Conservation (phyloP, 2,113 vertebrate species). For the Cottus gobio region DNA sequence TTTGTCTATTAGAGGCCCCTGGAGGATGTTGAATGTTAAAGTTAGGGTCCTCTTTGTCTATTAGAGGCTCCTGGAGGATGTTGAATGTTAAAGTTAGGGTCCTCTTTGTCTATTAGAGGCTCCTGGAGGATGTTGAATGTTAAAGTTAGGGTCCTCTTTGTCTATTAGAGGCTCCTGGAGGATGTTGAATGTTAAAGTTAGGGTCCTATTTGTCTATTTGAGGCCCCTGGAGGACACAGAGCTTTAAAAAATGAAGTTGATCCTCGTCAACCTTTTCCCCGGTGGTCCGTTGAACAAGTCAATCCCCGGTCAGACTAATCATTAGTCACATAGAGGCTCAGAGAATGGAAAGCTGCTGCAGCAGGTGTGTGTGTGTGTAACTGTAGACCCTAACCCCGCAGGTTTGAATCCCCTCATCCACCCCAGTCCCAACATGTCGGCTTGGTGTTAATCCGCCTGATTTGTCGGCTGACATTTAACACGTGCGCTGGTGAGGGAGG, state of each 20-base stretch:
- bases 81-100: too few relatives aligned
- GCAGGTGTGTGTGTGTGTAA: constrained; percentile 43
- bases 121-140: neutral
- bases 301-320: neutral
- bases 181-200: neutral
- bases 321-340: neutral
- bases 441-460: constrained; percentile 53
- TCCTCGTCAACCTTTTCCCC: neutral
- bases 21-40: too few relatives aligned
- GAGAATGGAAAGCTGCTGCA: constrained; percentile 26
- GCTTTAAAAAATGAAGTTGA: neutral
- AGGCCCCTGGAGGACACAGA: neutral
- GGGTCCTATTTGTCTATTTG: neutral
- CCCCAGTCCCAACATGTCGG: constrained; percentile 34
- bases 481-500: neutral
- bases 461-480: constrained; percentile 57
- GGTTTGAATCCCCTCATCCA: constrained; percentile 32
- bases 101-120: neutral
- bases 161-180: neutral
- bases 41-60: too few relatives aligned
- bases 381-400: constrained; percentile 24
- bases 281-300: neutral
- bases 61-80: too few relatives aligned
- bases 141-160: neutral
- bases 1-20: neutral